phyloP scores from a whole-genome alignment of 2,113 vertebrate species.

The Redunca redunca region DNA sequence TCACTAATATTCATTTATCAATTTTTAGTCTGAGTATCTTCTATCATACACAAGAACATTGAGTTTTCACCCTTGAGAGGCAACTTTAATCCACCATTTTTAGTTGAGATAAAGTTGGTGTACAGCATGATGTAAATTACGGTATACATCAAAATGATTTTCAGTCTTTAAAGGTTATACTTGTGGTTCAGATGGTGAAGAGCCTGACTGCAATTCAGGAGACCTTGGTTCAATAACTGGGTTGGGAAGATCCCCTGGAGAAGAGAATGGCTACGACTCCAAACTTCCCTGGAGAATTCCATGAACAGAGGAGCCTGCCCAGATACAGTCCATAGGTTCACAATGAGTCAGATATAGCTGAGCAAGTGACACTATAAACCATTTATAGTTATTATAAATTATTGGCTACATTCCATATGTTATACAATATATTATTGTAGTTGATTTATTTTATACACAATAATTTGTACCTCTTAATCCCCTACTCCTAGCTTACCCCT shows the following conservation, averaged over 20 bases:
- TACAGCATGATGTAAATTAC: not conserved
- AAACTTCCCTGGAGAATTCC: not conserved
- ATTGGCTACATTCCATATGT: not conserved
- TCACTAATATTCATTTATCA: not conserved
- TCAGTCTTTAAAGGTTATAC: not conserved
- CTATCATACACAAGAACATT: not conserved
- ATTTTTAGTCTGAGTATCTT: not conserved
- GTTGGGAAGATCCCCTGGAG: not conserved
- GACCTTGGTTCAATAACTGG: not conserved
- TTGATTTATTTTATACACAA: not conserved
- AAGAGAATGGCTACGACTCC: not conserved
- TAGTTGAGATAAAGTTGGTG: not conserved
- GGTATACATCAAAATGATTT: not conserved
- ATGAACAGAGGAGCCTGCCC: not conserved
- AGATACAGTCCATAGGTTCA: not conserved
- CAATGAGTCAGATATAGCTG: not conserved
- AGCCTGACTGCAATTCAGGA: not conserved
- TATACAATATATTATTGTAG: not conserved
- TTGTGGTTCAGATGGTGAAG: not conserved
- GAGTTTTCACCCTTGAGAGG: not conserved
- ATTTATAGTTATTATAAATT: not conserved
- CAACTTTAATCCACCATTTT: not conserved
- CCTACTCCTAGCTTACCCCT: not conserved
- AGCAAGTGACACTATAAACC: not conserved
- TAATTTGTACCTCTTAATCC: not conserved